phyloP scores from a whole-genome alignment of 1,140 invertebrate genomes.

The Temnothorax curvispinosus region DNA sequence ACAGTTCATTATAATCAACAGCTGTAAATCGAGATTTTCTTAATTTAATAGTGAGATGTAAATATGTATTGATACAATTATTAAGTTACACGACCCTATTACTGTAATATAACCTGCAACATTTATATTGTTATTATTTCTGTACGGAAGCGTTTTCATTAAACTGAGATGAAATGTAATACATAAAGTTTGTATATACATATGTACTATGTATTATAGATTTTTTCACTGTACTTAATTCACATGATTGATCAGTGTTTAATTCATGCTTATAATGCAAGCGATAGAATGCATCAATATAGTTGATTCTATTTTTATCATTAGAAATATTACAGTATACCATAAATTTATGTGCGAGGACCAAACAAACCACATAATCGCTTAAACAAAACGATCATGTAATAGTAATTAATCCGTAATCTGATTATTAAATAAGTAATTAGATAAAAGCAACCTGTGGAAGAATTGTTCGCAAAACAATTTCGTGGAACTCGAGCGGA shows the following conservation, averaged over 20 bases:
- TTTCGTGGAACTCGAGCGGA: conserved; percentile 23
- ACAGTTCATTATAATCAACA: not conserved
- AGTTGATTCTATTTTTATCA: conserved; percentile 38
- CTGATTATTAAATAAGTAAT: conserved; percentile 7
- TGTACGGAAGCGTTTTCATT: conserved; percentile 44
- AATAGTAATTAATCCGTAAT: conserved; percentile 23
- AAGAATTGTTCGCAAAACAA: conserved; percentile 17
- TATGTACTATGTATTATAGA: conserved; percentile 23
- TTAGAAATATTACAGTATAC: not conserved
- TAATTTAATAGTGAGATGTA: conserved; percentile 25
- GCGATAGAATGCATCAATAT: not conserved
- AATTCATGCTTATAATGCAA: conserved; percentile 14
- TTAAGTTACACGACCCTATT: conserved; percentile 45
- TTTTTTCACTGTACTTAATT: conserved; percentile 53
- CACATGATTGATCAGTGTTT: conserved; percentile 34
- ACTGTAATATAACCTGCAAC: conserved; percentile 43
- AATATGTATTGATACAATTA: conserved; percentile 26
- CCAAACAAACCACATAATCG: conserved; percentile 50
- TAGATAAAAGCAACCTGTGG: not conserved
- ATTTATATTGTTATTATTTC: conserved; percentile 35
- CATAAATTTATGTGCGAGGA: conserved; percentile 55
- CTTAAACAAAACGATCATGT: not conserved
- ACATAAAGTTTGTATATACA: conserved; percentile 26
- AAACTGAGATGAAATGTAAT: conserved; percentile 32
- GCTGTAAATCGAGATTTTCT: conserved; percentile 24